A percentile compares a stretch with the other conserved stretches of the same genome.
phyloP scores from a whole-genome alignment of 2,113 vertebrate genomes.

The Emydura subglobosa region DNA sequence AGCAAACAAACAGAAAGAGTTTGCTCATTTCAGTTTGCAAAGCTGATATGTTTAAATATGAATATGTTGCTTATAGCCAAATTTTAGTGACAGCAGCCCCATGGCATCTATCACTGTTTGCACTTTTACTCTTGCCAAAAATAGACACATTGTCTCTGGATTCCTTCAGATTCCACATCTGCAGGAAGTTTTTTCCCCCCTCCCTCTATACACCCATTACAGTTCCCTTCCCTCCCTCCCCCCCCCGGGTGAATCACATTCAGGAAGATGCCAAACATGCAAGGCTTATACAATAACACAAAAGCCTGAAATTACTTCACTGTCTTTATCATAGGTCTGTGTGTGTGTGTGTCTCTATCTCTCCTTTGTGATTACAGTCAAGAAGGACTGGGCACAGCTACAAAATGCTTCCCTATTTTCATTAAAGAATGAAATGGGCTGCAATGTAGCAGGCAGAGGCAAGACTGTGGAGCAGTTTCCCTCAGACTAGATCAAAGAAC shows the following conservation, averaged over 20 bases:
- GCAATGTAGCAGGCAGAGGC: neutral
- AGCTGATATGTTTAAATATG: constrained; percentile 80
- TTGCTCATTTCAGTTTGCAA: constrained; percentile 71
- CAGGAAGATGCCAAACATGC: constrained; percentile 17
- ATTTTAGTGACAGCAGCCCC: constrained; percentile 76
- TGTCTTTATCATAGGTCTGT: neutral
- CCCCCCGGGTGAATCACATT: neutral
- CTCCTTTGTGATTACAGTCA: neutral
- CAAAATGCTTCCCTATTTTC: neutral
- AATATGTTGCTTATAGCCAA: constrained; percentile 75
- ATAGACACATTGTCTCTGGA: constrained; percentile 62
- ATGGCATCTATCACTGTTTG: constrained; percentile 67
- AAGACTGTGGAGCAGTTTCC: neutral
- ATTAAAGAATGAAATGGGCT: neutral
- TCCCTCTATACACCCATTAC: constrained; percentile 15
- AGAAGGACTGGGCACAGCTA: neutral
- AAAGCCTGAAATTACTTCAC: constrained; percentile 43
- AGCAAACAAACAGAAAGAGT: constrained; percentile 60
- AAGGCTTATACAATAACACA: neutral
- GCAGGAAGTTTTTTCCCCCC: constrained; percentile 59
- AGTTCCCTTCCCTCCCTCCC: neutral
- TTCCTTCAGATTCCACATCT: constrained; percentile 64
- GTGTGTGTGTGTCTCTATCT: neutral
- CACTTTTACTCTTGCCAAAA: constrained; percentile 78
- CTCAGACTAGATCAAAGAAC: neutral